A percentile compares a stretch with the other conserved stretches of the same genome.
phyloP scores from a whole-genome alignment of 1,140 invertebrate species.

The Trichoplusia ni region DNA sequence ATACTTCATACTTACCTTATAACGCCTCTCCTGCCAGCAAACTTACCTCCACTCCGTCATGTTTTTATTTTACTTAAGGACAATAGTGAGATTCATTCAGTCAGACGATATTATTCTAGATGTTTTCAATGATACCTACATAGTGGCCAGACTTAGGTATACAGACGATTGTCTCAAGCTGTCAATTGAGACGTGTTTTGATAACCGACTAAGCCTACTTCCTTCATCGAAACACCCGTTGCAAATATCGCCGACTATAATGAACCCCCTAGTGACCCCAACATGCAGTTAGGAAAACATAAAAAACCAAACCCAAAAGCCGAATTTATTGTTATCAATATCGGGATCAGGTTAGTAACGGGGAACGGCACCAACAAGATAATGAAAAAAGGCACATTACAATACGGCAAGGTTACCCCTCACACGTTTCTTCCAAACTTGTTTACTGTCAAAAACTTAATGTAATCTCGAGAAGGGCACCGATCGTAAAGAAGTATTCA shows the following conservation, averaged over 20 bases:
- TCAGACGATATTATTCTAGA: constrained; percentile 3
- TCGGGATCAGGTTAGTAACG: constrained; percentile 38
- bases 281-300: constrained; percentile 16
- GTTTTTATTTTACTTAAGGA: constrained; percentile 1
- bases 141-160: no score
- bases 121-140: constrained; percentile 1
- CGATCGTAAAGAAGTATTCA: constrained; percentile 67
- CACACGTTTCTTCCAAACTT: constrained; percentile 59
- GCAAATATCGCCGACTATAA: neutral
- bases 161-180: neutral
- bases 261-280: constrained; percentile 6
- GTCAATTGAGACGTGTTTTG: neutral
- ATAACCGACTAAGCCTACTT: neutral
- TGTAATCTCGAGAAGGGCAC: constrained; percentile 72
- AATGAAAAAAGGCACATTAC: constrained; percentile 6
- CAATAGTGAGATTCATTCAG: constrained; percentile 26
- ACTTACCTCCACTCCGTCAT: constrained; percentile 5
- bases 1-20: constrained; percentile 23
- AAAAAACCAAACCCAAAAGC: constrained; percentile 10
- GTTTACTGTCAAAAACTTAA: constrained; percentile 71
- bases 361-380: neutral
- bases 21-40: neutral
- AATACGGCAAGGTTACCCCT: constrained; percentile 52
- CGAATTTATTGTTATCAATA: constrained; percentile 23
- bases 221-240: neutral